Evolutionary conservation across 2,888 invertebrate species (phyloP).

Genomic region (Harpalus rufipes): DNA sequence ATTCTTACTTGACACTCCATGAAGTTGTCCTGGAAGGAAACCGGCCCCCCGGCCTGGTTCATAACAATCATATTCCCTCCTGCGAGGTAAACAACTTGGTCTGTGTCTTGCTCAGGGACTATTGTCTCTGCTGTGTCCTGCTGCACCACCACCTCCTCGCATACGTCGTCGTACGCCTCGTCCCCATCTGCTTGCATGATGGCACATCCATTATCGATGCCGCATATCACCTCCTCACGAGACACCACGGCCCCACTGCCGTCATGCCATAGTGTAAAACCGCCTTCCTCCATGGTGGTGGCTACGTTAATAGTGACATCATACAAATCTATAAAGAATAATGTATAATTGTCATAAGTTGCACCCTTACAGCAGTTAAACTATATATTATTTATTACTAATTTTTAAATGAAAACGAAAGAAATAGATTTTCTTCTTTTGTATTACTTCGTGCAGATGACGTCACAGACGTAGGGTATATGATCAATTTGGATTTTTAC

Average conservation of each 20-base stretch:
- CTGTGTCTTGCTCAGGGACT: constrained; percentile 67
- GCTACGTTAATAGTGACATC: neutral
- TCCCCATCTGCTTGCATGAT: constrained; percentile 73
- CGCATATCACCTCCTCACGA: constrained; percentile 80
- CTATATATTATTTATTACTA: too few species aligned
- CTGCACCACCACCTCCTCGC: constrained; percentile 72
- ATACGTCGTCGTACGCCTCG: constrained; percentile 76
- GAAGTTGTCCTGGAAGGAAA: constrained; percentile 76
- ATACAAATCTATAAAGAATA: neutral
- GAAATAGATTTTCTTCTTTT: too few species aligned
- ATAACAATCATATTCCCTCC: constrained; percentile 75
- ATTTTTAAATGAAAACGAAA: too few species aligned
- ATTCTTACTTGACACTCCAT: constrained; percentile 75
- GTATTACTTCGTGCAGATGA: too few species aligned
- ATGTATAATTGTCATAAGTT: too few species aligned
- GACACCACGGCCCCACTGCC: constrained; percentile 74
- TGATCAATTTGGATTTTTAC: too few species aligned
- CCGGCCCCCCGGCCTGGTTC: constrained; percentile 71
- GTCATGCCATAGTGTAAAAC: constrained; percentile 76
- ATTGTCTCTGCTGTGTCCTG: constrained; percentile 69
- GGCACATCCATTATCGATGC: constrained; percentile 77
- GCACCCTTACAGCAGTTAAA: too few species aligned
- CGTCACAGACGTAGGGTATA: too few species aligned
- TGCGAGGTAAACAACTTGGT: constrained; percentile 74
- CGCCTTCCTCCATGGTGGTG: constrained; percentile 72